Evolutionary conservation across 2,888 invertebrate genomes (phyloP), one percentile per base, ranked within the genome.

Genomic region (Carterocephalus palaemon): DNA sequence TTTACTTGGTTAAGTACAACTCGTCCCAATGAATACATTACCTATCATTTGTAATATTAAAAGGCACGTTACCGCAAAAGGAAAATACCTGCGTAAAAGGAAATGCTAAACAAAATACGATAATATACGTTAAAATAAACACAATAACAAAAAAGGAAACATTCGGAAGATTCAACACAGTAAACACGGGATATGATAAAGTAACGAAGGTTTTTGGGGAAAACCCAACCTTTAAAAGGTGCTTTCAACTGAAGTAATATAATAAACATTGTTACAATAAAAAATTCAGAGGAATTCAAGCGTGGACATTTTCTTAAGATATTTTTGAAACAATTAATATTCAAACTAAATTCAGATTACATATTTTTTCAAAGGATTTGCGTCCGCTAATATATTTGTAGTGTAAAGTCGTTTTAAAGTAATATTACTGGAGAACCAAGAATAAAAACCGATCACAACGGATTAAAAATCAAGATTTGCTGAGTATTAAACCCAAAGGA

Each of bases 91-190:
- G n/a, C 55, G 58, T 55, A 59, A 64, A 61, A 69, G 67, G 65
- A 68, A 70, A 60, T 66, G 64, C 70, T 72, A 63, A 59, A 56
- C 56, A 64, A 75, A 69, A 72, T 73, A 75, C 62, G 69, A 64
- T 64, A 66, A 69, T 64, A 63, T 62, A 58, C 61, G 57, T 67
- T 67, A 64, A 67, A 65, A 70, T 67, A 67, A 64, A 66, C 62
- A 64, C 61, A 70, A 57, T 65, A 69, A 68, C 53, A 56, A 59
- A 56, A 60, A 59, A 59, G 64, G 55, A 53, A 53, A 47, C 53
- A 54, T 56, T 56, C 46, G 32, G 38, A 57, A 53, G 52, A 54
- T 54, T 57, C 43, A 24, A 43, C 46, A 49, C 38, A 32, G 36
- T 36, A 29, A 46, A 22, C 46, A 40, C 29, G 38, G 38, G 37